Conservation (phyloP, 2,113 vertebrate genomes). For the Larimichthys crocea region DNA sequence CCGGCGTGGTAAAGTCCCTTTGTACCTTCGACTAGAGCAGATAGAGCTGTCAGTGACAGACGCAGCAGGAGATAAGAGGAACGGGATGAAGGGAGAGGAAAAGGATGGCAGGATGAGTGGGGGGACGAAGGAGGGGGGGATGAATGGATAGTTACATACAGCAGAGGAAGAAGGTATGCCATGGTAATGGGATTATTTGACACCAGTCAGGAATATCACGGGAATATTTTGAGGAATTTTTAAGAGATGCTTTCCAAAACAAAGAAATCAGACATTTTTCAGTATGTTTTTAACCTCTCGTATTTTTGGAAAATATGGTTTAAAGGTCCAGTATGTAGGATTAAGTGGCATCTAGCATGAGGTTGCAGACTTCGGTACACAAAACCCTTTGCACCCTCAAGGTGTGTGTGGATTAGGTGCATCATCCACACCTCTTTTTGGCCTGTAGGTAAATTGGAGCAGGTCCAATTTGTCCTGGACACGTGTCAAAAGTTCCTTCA, state of each 20-base stretch:
- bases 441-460: too few relatives aligned
- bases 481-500: too few relatives aligned
- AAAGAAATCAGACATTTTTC: neutral
- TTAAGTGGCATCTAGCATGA: too few relatives aligned
- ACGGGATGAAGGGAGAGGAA: constrained; percentile 13
- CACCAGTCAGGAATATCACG: neutral
- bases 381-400: too few relatives aligned
- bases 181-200: neutral
- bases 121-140: neutral
- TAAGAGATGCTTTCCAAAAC: neutral
- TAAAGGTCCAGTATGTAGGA: too few relatives aligned
- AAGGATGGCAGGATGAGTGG: neutral
- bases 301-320: too few relatives aligned
- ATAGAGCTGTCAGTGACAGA: constrained; percentile 56
- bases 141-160: constrained; percentile 2
- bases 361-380: too few relatives aligned
- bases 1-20: constrained; percentile 59
- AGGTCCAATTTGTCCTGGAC: too few relatives aligned
- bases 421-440: too few relatives aligned
- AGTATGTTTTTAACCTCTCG: too few relatives aligned
- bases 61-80: constrained; percentile 47
- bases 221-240: neutral
- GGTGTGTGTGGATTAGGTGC: too few relatives aligned
- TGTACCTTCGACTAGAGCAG: constrained; percentile 31
- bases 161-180: neutral